Evolutionary conservation across 2,113 vertebrate genomes (phyloP).

Genomic region (Bucco capensis): DNA sequence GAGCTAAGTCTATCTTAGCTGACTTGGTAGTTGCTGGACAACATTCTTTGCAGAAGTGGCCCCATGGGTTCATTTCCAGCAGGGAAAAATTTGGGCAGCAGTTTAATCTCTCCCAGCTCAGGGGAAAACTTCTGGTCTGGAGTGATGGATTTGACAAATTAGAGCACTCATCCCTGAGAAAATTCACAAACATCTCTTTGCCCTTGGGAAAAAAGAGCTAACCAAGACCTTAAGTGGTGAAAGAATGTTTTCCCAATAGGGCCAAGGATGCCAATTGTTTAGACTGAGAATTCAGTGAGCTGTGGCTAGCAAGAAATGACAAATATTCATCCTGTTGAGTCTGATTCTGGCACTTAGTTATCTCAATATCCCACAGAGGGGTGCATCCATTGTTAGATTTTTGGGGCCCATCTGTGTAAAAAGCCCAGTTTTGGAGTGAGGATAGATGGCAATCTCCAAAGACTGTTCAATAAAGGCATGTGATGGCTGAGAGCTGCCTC

Average conservation of each 20-base stretch:
- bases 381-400: not conserved
- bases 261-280: not conserved
- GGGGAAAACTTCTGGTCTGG: not conserved
- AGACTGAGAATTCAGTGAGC: not conserved
- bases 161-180: not conserved
- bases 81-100: not conserved
- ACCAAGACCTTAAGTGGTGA: not conserved
- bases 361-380: not conserved
- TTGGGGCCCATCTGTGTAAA: not conserved
- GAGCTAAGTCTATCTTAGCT: not conserved
- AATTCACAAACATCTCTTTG: not conserved
- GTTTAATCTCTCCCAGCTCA: not conserved
- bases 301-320: not conserved
- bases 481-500: not conserved
- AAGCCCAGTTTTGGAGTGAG: not conserved
- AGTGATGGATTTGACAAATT: not conserved
- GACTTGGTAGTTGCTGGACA: not conserved
- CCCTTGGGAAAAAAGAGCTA: not conserved
- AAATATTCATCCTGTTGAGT: not conserved
- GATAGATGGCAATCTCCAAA: not conserved
- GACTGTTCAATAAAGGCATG: rapidly evolving
- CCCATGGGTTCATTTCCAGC: not conserved
- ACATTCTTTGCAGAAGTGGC: slow-evolving; percentile 4
- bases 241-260: not conserved
- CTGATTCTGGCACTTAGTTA: not conserved